A percentile compares a stretch with the other conserved stretches of the same genome.
Conservation (phyloP, 2,888 invertebrate species). For the Amphiduros pacificus region DNA sequence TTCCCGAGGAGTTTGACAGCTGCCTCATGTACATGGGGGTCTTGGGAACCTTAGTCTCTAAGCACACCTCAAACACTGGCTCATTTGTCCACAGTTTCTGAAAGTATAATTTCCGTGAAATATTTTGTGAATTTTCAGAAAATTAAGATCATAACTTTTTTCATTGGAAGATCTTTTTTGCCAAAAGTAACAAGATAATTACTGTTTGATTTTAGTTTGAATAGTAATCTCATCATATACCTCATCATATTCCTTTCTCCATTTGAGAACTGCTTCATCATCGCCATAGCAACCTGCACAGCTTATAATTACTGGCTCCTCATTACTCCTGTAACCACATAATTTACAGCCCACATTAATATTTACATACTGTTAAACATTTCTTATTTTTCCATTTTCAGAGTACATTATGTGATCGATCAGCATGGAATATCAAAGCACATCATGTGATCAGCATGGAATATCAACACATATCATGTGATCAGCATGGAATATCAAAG, state of each 20-base stretch:
- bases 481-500: too few species aligned
- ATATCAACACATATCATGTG: too few species aligned
- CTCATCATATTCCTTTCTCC: constrained; percentile 59
- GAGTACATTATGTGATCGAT: too few species aligned
- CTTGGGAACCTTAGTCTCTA: constrained; percentile 49
- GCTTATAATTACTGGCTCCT: constrained; percentile 58
- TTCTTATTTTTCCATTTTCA: too few species aligned
- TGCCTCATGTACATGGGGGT: constrained; percentile 42
- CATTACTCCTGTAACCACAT: constrained; percentile 18
- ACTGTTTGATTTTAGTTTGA: not conserved
- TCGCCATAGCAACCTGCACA: constrained; percentile 63
- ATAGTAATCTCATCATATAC: constrained; percentile 29
- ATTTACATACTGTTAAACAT: too few species aligned
- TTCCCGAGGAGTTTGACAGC: not conserved
- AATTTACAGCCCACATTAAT: too few species aligned
- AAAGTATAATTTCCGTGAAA: too few species aligned
- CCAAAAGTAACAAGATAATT: too few species aligned
- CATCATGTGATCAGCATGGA: too few species aligned
- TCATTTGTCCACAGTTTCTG: constrained; percentile 60
- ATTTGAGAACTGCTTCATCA: constrained; percentile 63
- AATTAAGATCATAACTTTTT: not conserved
- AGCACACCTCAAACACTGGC: constrained; percentile 56
- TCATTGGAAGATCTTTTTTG: not conserved
- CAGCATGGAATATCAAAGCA: too few species aligned
- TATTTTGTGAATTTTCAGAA: too few species aligned